Evolutionary conservation across 2,888 invertebrate species (phyloP), one percentile per base, ranked within the genome.

Genomic region (Melinaea marsaeus): DNA sequence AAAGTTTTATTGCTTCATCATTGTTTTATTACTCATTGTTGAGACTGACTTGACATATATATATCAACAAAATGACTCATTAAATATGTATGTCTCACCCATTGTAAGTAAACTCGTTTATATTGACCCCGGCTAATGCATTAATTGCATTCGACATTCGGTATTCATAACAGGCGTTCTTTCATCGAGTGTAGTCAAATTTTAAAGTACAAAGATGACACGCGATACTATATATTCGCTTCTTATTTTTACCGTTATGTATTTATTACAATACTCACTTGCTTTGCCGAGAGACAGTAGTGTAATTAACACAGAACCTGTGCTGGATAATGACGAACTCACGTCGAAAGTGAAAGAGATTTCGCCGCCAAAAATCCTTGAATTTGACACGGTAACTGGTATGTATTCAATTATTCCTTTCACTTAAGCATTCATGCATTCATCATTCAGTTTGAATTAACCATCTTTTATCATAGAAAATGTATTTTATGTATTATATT

Each of bases 251-350:
- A 34, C 63, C 37, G 55, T 55, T 13, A 42, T 68, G 51, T 64
- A 35, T 57, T 62, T 64, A 22, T 56, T 60, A 11, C 71, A 74
- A 64, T 69, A 66, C 60, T 63, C 69, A 37, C 60, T 71, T 57
- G 78, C 74, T 9, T 68, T 72, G 33, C 81, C 84, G 11, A 75
- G 76, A 67, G 77, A 79, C 55, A 72, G 68, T 37, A 73, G 71
- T 35, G 71, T 72, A 3, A 59, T 65, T 37, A 72, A 69, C 65
- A 60, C 58, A 7, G 73, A 79, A n/a, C 37, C 55, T 34, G 58
- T 67, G 6, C 48, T 60, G 47, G 51, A 55, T 55, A 68, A 59
- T 63, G 46, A 64, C 32, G 64, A 67, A 4, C 37, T 55, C 13
- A 42, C 54, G 9, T 48, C 60, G 32, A 66, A 64, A 59, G 67